A percentile compares a stretch with the other conserved stretches of the same genome.
phyloP scores from a whole-genome alignment of 2,797 vertebrate genomes.

The Eremophila alpestris region DNA sequence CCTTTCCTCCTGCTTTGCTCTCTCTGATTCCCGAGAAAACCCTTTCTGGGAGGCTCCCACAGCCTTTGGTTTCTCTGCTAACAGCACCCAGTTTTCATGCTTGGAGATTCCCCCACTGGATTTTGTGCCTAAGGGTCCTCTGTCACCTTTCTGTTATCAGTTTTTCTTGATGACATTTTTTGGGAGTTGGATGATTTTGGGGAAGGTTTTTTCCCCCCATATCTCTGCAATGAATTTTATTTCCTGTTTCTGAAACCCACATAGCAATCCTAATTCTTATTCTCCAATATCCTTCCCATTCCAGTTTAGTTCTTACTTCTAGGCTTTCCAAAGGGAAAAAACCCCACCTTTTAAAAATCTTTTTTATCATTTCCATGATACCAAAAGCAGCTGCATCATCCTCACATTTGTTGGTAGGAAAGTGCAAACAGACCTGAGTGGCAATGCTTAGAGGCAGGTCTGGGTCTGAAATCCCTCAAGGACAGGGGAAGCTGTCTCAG shows the following conservation, averaged over 20 bases:
- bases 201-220: not conserved
- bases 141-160: not conserved
- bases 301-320: not conserved
- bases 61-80: not conserved
- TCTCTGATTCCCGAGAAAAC: not conserved
- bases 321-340: not conserved
- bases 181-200: not conserved
- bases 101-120: not conserved
- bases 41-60: not conserved
- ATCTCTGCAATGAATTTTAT: not conserved
- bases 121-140: not conserved
- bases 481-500: not conserved
- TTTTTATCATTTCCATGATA: not conserved
- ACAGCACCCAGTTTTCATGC: not conserved
- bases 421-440: not conserved
- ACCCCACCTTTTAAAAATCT: too few relatives aligned
- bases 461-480: not conserved
- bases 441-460: not conserved
- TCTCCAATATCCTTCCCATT: not conserved
- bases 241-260: not conserved
- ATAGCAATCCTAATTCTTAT: not conserved
- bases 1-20: not conserved
- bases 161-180: not conserved
- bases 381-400: not conserved
- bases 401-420: not conserved